phyloP scores from a whole-genome alignment of 2,797 vertebrate genomes.

The Remorina albescens region DNA sequence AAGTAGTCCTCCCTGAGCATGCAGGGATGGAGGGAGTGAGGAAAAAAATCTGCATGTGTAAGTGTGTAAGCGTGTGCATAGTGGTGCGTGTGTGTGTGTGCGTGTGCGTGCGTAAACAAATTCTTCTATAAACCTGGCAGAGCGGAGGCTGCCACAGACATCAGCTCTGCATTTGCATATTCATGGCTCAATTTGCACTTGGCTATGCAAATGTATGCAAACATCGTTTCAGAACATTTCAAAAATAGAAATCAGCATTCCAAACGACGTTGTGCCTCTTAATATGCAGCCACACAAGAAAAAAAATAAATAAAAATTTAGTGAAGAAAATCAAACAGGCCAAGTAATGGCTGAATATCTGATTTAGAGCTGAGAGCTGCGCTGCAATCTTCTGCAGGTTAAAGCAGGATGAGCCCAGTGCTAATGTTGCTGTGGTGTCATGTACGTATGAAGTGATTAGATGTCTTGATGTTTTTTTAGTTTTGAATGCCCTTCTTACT shows the following conservation, averaged over 20 bases:
- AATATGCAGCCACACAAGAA: slow-evolving; percentile 83
- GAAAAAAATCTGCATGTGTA: slow-evolving; percentile 75
- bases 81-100: slow-evolving; percentile 15
- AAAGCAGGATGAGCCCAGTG: slow-evolving; percentile 60
- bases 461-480: slow-evolving; percentile 30
- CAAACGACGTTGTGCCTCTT: slow-evolving; percentile 84
- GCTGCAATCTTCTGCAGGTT: slow-evolving; percentile 67
- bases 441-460: slow-evolving; percentile 55
- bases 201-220: slow-evolving; percentile 91
- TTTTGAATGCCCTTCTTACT: slow-evolving; percentile 30
- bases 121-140: slow-evolving; percentile 86
- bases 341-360: slow-evolving; percentile 73
- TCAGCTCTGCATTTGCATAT: slow-evolving; percentile 88
- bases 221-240: slow-evolving; percentile 90
- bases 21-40: slow-evolving; percentile 71
- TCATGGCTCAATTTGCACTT: slow-evolving; percentile 90
- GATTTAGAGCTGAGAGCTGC: slow-evolving; percentile 69
- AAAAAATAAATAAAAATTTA: slow-evolving; percentile 68
- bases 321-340: slow-evolving; percentile 74
- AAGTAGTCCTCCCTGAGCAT: slow-evolving; percentile 72
- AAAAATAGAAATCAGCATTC: slow-evolving; percentile 89
- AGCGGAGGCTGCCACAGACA: slow-evolving; percentile 88
- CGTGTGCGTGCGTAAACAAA: slow-evolving; percentile 73
- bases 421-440: slow-evolving; percentile 31
- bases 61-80: slow-evolving; percentile 53